phyloP scores from a whole-genome alignment of 2,888 invertebrate genomes.

The Hedya salicella region DNA sequence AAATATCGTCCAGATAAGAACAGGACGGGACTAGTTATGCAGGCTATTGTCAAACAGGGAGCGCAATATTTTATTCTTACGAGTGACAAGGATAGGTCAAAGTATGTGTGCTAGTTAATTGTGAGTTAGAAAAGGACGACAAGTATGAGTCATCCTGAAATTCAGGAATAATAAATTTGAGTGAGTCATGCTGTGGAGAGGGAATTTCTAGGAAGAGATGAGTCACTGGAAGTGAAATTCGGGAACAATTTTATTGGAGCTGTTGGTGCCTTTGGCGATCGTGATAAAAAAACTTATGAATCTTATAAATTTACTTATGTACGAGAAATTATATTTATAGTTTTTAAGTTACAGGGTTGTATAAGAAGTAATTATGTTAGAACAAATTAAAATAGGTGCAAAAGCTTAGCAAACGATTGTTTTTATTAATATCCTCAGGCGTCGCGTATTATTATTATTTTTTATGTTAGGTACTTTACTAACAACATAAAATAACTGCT shows the following conservation, averaged over 20 bases:
- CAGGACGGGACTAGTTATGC: constrained; percentile 10
- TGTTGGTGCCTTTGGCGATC: too few species aligned
- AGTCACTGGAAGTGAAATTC: constrained; percentile 5
- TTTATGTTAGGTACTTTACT: too few species aligned
- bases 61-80: background rate
- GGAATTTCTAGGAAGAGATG: constrained; percentile 14
- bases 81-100: background rate
- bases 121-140: constrained; percentile 45
- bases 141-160: constrained; percentile 54
- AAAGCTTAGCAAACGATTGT: too few species aligned
- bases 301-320: too few species aligned
- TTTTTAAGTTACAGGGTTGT: too few species aligned
- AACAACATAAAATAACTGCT: too few species aligned
- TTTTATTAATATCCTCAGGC: too few species aligned
- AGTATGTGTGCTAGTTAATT: constrained; percentile 1
- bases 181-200: constrained; percentile 50
- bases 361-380: too few species aligned
- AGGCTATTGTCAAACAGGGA: constrained; percentile 6
- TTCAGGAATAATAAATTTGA: constrained; percentile 46
- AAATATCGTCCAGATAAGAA: constrained; percentile 5
- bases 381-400: too few species aligned
- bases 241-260: background rate
- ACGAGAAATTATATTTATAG: too few species aligned
- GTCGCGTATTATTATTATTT: too few species aligned
- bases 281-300: too few species aligned